Conservation (phyloP, 2,888 invertebrate species). For the Epirrita christyi region DNA sequence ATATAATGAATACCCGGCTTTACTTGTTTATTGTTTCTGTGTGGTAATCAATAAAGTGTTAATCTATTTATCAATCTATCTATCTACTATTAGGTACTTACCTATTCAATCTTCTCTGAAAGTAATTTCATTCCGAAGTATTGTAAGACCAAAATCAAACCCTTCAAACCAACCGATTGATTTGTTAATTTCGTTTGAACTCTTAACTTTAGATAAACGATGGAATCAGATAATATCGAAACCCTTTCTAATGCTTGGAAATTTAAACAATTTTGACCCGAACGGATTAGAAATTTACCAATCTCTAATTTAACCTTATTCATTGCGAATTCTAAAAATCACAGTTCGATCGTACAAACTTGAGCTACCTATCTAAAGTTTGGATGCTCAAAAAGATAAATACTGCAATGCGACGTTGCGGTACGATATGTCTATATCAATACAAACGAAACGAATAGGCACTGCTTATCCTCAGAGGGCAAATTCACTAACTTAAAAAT, state of each 20-base stretch:
- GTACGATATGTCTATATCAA: too few species aligned
- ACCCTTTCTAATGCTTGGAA: slow-evolving; percentile 5
- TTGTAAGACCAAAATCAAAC: slow-evolving; percentile 2
- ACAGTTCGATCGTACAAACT: slow-evolving; percentile 5
- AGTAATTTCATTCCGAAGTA: not conserved
- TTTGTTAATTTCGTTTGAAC: slow-evolving; percentile 11
- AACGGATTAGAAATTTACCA: slow-evolving; percentile 6
- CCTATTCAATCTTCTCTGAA: not conserved
- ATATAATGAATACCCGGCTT: too few species aligned
- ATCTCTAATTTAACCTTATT: slow-evolving; percentile 13
- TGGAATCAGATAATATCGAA: not conserved
- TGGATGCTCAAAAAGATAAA: slow-evolving; percentile 3
- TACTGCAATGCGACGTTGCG: not conserved
- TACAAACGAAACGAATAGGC: too few species aligned
- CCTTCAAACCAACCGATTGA: slow-evolving; percentile 2
- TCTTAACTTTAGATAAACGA: not conserved
- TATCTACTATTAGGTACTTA: too few species aligned
- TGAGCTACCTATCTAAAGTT: not conserved
- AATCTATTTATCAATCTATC: too few species aligned
- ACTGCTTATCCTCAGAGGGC: too few species aligned
- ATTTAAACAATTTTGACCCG: slow-evolving; percentile 15
- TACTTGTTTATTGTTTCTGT: too few species aligned
- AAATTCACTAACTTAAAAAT: too few species aligned
- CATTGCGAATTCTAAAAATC: slow-evolving; percentile 8
- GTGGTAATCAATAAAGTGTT: too few species aligned